Conservation (phyloP, 2,113 vertebrate genomes). For the Nannobrachium achirus region DNA sequence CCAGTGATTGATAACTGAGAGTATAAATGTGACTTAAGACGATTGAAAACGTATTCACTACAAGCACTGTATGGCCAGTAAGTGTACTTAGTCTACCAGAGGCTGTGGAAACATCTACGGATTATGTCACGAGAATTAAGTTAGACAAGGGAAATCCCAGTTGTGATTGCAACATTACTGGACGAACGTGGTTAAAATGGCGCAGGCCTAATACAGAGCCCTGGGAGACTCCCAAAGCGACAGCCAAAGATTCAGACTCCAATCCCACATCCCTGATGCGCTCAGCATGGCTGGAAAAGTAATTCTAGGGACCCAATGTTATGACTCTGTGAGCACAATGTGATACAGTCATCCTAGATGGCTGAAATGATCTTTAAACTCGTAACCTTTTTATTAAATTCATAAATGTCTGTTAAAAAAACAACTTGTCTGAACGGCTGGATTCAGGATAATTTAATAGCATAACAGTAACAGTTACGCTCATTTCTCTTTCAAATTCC, state of each 20-base stretch:
- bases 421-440: neutral
- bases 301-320: conserved; percentile 42
- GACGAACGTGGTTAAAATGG: conserved; percentile 23
- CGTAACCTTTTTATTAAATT: conserved; percentile 23
- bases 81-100: neutral
- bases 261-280: conserved; percentile 42
- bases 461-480: neutral
- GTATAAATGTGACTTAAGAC: neutral
- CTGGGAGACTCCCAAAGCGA: conserved; percentile 60
- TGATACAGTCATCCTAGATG: conserved; percentile 31
- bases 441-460: conserved; percentile 7
- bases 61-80: neutral
- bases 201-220: conserved; percentile 39
- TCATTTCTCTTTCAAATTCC: too few species aligned
- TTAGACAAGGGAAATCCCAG: conserved; percentile 21
- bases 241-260: conserved; percentile 47
- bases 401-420: conserved; percentile 7
- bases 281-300: conserved; percentile 58
- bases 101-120: conserved; percentile 1
- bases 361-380: conserved; percentile 29
- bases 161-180: conserved; percentile 23
- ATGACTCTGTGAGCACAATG: conserved; percentile 45
- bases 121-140: conserved; percentile 22
- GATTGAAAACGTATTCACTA: neutral
- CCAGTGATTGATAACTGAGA: too few species aligned